These are phyloP conservation scores for Paraplagusia blochii DNA, from an alignment of 2,113 vertebrate genomes.

Conservation along the genomic window DNA sequence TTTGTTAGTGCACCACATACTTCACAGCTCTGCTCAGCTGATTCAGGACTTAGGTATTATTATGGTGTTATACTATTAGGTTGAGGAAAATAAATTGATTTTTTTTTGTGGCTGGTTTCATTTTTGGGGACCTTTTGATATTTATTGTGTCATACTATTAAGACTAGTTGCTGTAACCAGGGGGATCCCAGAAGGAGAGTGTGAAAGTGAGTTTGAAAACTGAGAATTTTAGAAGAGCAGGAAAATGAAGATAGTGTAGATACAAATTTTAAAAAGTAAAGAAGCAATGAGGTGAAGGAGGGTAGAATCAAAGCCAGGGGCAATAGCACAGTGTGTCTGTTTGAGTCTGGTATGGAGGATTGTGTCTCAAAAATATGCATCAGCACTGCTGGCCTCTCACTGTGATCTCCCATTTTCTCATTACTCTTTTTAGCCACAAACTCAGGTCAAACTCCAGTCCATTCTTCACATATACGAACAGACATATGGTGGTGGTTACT, in stretches of 20 bases:
- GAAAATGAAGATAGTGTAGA: too few relatives aligned
- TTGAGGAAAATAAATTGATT: not conserved
- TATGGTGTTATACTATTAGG: slow-evolving; percentile 1
- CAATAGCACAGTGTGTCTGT: slow-evolving; percentile 28
- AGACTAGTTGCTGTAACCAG: slow-evolving; percentile 41
- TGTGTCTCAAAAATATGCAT: slow-evolving; percentile 27
- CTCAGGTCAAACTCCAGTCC: slow-evolving; percentile 34
- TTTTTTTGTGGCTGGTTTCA: slow-evolving; percentile 1
- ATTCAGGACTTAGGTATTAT: slow-evolving; percentile 23
- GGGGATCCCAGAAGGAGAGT: slow-evolving; percentile 9
- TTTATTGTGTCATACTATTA: slow-evolving; percentile 21
- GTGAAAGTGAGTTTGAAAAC: not conserved
- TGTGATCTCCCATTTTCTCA: not conserved
- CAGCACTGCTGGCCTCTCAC: not conserved
- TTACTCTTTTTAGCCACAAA: slow-evolving; percentile 23
- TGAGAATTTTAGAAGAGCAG: not conserved
- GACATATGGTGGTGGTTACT: slow-evolving; percentile 70
- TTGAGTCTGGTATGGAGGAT: slow-evolving; percentile 1
- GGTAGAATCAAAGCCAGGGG: slow-evolving; percentile 33
- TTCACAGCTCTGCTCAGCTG: slow-evolving; percentile 31
- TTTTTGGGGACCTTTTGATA: slow-evolving; percentile 23
- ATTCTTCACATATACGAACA: slow-evolving; percentile 15
- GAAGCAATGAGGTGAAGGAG: not conserved
- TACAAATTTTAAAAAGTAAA: not conserved
- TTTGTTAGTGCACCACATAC: slow-evolving; percentile 35